Evolutionary conservation across 2,113 vertebrate species (phyloP).

Genomic region (Caloenas nicobarica): DNA sequence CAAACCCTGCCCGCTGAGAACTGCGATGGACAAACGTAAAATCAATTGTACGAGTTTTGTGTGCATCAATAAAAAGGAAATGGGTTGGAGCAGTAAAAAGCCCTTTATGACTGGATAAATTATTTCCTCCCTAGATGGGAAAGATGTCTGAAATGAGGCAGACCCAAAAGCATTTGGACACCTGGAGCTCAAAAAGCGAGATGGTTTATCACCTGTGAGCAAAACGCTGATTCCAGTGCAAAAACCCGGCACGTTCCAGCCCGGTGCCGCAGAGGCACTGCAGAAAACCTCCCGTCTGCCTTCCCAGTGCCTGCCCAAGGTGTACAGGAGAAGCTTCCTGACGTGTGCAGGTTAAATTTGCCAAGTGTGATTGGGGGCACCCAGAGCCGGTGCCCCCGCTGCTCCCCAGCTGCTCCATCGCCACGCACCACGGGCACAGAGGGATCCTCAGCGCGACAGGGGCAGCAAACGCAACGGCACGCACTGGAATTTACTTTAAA

Average conservation of each 20-base stretch:
- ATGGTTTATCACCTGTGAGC: background rate
- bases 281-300: background rate
- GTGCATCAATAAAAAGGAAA: background rate
- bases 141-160: background rate
- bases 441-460: background rate
- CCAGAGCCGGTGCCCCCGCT: fast-evolving
- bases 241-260: background rate
- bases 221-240: background rate
- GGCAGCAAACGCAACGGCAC: background rate
- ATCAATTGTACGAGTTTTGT: background rate
- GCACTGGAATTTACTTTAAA: background rate
- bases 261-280: background rate
- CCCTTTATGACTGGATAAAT: conserved; percentile 6
- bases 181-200: background rate
- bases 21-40: background rate
- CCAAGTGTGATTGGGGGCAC: background rate
- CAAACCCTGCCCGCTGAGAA: background rate
- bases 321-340: background rate
- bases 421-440: fast-evolving
- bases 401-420: background rate
- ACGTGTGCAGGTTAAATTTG: fast-evolving
- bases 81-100: background rate
- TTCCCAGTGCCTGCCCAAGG: background rate
- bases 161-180: background rate
- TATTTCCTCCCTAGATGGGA: background rate